phyloP scores from a whole-genome alignment of 2,888 invertebrate genomes.

The Stratiomys singularior region DNA sequence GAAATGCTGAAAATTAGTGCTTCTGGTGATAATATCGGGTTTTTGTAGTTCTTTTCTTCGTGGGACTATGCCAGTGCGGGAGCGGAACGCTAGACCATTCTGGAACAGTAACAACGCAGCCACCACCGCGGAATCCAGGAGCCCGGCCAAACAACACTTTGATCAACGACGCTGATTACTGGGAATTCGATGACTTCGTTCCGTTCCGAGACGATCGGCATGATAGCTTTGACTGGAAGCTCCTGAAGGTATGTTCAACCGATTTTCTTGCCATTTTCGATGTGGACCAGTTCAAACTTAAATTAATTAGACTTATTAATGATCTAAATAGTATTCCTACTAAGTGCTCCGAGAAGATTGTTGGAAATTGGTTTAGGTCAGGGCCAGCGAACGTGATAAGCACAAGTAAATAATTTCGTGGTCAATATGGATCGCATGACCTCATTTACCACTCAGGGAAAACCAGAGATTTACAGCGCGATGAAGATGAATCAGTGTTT shows the following conservation, averaged over 20 bases:
- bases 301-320: background rate
- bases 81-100: background rate
- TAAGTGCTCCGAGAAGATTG: background rate
- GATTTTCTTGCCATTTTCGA: no score
- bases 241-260: conserved; percentile 72
- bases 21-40: background rate
- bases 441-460: conserved; percentile 5
- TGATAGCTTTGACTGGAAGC: conserved; percentile 75
- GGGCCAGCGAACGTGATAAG: conserved; percentile 4
- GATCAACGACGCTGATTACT: conserved; percentile 56
- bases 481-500: conserved; percentile 20
- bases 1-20: background rate
- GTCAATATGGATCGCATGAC: background rate
- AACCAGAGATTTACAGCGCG: background rate
- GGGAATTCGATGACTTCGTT: conserved; percentile 60
- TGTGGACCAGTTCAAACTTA: no score
- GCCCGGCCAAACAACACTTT: background rate
- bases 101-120: background rate
- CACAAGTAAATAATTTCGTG: background rate
- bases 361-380: conserved; percentile 7
- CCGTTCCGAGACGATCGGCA: conserved; percentile 63
- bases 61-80: background rate
- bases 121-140: background rate
- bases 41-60: background rate
- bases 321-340: background rate